A percentile compares a stretch with the other conserved stretches of the same genome.
These are phyloP conservation scores for Ichneumoninae sp. DNA, from an alignment of 2,888 invertebrate genomes.

Conservation along the genomic window DNA sequence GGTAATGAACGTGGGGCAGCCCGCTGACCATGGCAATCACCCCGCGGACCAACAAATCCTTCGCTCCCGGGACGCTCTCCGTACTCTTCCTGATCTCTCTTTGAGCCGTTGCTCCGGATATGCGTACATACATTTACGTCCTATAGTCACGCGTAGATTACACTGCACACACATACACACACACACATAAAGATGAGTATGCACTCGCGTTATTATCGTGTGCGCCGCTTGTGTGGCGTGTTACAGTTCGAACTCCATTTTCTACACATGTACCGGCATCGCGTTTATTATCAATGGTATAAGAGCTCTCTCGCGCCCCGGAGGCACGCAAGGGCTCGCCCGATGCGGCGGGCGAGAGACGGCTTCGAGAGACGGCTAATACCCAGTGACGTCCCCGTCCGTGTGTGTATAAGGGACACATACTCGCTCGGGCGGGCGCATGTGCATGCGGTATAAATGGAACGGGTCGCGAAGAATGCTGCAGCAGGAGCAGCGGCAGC, in stretches of 20 bases:
- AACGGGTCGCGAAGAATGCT: constrained; percentile 37
- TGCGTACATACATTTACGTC: constrained; percentile 30
- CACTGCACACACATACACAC: not conserved
- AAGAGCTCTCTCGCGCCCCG: constrained; percentile 17
- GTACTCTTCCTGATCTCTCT: constrained; percentile 56
- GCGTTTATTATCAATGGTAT: constrained; percentile 56
- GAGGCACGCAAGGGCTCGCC: constrained; percentile 31
- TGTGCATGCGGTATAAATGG: constrained; percentile 40
- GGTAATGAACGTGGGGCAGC: constrained; percentile 79
- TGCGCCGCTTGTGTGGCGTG: constrained; percentile 6
- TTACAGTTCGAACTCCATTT: constrained; percentile 26
- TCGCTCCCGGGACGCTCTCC: constrained; percentile 52
- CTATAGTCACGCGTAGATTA: constrained; percentile 16
- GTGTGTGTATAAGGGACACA: not conserved
- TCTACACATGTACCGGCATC: constrained; percentile 29
- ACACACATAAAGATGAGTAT: not conserved
- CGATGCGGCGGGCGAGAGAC: constrained; percentile 4
- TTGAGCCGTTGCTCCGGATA: constrained; percentile 61
- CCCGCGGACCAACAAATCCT: constrained; percentile 76
- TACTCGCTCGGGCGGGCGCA: not conserved
- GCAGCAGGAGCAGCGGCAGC: not conserved
- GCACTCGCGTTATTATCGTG: not conserved
- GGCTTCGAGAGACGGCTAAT: constrained; percentile 42
- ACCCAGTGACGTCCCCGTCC: constrained; percentile 46
- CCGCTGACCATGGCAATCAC: constrained; percentile 76